Base-by-base conservation (phyloP, 1,140 invertebrate genomes). In the Zaprionus ornatus region DNA sequence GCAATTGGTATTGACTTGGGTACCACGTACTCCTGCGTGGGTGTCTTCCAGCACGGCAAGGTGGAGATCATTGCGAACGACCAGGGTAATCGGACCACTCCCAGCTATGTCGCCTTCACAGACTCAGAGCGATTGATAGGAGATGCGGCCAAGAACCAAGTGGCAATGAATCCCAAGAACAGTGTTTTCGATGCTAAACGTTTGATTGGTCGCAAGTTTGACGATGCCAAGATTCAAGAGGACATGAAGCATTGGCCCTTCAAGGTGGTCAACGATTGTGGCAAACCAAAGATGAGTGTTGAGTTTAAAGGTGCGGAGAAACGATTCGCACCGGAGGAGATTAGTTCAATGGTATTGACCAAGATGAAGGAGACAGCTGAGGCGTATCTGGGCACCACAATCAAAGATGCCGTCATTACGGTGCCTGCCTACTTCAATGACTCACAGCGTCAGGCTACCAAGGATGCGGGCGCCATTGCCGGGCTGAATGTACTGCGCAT, bases 11-110 rank as follows among this genome's bases (percentile, higher is more conserved):
- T 96, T 80, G 96, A 96, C 90, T 93, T 96, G 68, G 96, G 96
- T 15, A 97, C 96, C 4, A 97, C 96, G 2, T 97, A 96, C 84
- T 97, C 96, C 6, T 97, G 96, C 81, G 96, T 97, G 4, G 96
- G 95, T 50, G 96, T 97, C 1, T 97, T 96, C 88, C 95, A 96
- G 82, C 94, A 98, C 90, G 96, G 97, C 35, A 96, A 97, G 90
- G 97, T 98, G 7, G 97, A 98, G 91, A 98, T 98, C 79, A 98
- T 98, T 57, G 96, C 97, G 45, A 98, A 98, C 82, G 97, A 98
- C 81, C 97, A 98, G 92, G 98, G 98, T 42, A 98, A 98, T 92
- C 94, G 97, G 66, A 98, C 97, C 15, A 98, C 97, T 17, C 97
- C 97, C 3, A 96, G 96, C 62, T 98, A 97, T 92, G 97, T 99